Evolutionary conservation across 2,888 invertebrate species (phyloP).

Genomic region (Leptinotarsa rubiginosa): DNA sequence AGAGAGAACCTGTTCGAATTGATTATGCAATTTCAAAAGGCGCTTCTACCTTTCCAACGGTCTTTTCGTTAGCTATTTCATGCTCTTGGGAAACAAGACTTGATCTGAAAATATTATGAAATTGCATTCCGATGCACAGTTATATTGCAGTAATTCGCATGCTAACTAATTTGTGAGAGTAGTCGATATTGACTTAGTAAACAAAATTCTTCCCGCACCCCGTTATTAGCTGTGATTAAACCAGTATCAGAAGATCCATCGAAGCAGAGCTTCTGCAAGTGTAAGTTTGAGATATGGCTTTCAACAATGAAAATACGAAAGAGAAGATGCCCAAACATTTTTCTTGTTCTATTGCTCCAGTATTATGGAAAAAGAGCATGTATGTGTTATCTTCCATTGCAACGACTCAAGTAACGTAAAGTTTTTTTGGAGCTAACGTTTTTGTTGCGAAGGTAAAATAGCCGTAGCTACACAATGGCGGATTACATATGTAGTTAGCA

Average conservation of each 20-base stretch:
- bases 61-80: constrained; percentile 36
- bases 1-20: constrained; percentile 37
- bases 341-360: no score
- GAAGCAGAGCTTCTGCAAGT: not conserved
- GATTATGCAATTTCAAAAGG: constrained; percentile 39
- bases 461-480: no score
- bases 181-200: not conserved
- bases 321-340: no score
- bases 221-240: not conserved
- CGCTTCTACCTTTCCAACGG: constrained; percentile 19
- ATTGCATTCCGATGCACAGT: constrained; percentile 27
- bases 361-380: no score
- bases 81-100: constrained; percentile 23
- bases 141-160: constrained; percentile 18
- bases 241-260: not conserved
- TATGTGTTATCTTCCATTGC: no score
- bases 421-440: no score
- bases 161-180: constrained; percentile 18
- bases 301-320: no score
- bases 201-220: constrained; percentile 3
- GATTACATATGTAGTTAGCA: no score
- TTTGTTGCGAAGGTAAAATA: no score
- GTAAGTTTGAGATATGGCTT: no score
- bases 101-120: constrained; percentile 27
- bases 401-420: no score